These are phyloP conservation scores for Rhinoderma darwinii DNA, from an alignment of 2,113 vertebrate genomes.

Conservation along the genomic window DNA sequence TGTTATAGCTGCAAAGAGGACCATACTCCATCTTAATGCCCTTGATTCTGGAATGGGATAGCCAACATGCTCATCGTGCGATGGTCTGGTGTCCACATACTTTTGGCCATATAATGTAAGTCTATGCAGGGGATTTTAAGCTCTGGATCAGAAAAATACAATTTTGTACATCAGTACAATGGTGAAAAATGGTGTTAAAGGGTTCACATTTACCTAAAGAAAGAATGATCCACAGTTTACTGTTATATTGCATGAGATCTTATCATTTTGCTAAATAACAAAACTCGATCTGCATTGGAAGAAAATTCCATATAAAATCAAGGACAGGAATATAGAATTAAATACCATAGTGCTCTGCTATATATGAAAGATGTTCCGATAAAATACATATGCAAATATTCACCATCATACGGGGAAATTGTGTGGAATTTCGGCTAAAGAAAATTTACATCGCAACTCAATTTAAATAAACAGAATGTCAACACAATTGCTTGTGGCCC, in stretches of 20 bases:
- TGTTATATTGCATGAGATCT: background rate
- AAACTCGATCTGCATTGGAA: background rate
- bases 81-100: too few species aligned
- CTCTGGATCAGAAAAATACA: too few species aligned
- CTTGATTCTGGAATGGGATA: too few species aligned
- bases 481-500: background rate
- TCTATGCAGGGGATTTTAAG: too few species aligned
- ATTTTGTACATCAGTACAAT: too few species aligned
- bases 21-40: too few species aligned
- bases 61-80: too few species aligned
- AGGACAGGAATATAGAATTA: background rate
- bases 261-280: background rate
- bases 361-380: background rate
- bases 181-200: too few species aligned
- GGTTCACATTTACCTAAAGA: too few species aligned
- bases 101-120: too few species aligned
- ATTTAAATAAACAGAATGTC: constrained; percentile 21
- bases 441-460: background rate
- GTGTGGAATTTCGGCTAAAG: background rate
- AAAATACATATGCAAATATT: background rate
- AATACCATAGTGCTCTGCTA: background rate
- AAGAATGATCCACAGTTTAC: too few species aligned
- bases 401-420: background rate
- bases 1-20: too few species aligned
- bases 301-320: background rate